A percentile compares a stretch with the other conserved stretches of the same genome.
These are phyloP conservation scores for Pocillopora damicornis DNA, from an alignment of 64 coral and sea anemone species.

Conservation along the genomic window DNA sequence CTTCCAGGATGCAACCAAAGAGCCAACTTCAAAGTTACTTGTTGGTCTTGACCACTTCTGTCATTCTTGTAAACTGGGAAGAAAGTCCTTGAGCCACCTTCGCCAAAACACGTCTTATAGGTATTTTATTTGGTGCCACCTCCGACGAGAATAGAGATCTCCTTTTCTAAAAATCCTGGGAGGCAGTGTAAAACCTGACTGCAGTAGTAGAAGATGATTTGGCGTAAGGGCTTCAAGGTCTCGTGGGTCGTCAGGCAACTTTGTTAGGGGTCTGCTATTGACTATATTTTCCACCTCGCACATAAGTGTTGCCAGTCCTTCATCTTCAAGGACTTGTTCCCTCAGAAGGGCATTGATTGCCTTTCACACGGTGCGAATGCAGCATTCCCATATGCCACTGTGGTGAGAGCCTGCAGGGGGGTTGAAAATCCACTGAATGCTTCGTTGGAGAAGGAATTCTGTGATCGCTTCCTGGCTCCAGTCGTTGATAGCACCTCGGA, in stretches of 20 bases:
- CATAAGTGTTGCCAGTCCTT: slow-evolving; percentile 1
- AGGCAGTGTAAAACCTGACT: background rate
- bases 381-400: background rate
- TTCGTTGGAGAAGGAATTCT: too few relatives aligned
- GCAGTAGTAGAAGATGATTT: slow-evolving; percentile 35
- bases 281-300: slow-evolving; percentile 8
- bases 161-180: slow-evolving; percentile 10
- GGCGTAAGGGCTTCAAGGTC: slow-evolving; percentile 19
- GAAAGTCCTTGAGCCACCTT: slow-evolving; percentile 4
- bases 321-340: background rate
- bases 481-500: too few relatives aligned
- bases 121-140: slow-evolving; percentile 14
- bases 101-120: background rate
- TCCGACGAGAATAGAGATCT: slow-evolving; percentile 12
- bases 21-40: slow-evolving; percentile 1
- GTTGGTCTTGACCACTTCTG: slow-evolving; percentile 5
- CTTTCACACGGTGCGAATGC: slow-evolving; percentile 4
- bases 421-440: too few relatives aligned
- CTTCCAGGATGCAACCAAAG: background rate
- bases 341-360: background rate
- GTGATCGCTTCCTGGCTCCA: too few relatives aligned
- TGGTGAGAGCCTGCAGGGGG: slow-evolving; percentile 6
- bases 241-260: slow-evolving; percentile 22
- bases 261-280: slow-evolving; percentile 30
- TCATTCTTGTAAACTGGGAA: background rate